Percentiles rank a stretch among this genome's conserved stretches.
These are phyloP conservation scores for rat (Rattus norvegicus) DNA, from an alignment of 2,113 vertebrate species.

Conservation along the genomic window DNA sequence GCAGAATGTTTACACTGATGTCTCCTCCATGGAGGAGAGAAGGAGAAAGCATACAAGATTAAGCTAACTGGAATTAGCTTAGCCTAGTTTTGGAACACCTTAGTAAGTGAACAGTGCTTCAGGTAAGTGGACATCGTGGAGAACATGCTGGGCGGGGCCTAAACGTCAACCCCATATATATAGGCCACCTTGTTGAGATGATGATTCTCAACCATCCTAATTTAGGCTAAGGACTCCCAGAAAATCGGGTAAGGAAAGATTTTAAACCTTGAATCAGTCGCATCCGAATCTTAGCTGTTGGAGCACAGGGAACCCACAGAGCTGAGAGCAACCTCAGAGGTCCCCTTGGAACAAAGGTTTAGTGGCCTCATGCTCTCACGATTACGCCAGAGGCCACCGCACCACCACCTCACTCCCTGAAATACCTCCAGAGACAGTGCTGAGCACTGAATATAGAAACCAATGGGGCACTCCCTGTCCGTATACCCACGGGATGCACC, in stretches of 20 bases:
- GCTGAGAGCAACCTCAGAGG: not conserved
- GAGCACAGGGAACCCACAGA: not conserved
- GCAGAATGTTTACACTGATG: not conserved
- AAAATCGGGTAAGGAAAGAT: not conserved
- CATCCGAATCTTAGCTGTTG: not conserved
- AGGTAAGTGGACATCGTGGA: not conserved
- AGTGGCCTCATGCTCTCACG: fast-evolving
- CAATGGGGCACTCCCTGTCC: not conserved
- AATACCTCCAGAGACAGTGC: not conserved
- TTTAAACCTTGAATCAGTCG: not conserved
- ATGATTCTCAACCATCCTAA: not conserved
- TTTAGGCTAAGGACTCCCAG: not conserved
- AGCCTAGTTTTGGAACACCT: not conserved
- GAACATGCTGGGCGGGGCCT: not conserved
- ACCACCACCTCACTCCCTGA: not conserved
- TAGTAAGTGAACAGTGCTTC: slow-evolving; percentile 16
- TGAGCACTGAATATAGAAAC: not conserved
- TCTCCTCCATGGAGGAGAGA: not conserved
- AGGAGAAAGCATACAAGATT: slow-evolving; percentile 3
- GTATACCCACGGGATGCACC: not conserved
- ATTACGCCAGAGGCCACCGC: not conserved
- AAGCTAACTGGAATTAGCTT: not conserved
- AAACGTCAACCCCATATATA: not conserved
- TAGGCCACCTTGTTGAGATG: not conserved
- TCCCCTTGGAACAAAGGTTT: not conserved